phyloP scores from a whole-genome alignment of 1,140 invertebrate genomes.

The Riptortus pedestris region DNA sequence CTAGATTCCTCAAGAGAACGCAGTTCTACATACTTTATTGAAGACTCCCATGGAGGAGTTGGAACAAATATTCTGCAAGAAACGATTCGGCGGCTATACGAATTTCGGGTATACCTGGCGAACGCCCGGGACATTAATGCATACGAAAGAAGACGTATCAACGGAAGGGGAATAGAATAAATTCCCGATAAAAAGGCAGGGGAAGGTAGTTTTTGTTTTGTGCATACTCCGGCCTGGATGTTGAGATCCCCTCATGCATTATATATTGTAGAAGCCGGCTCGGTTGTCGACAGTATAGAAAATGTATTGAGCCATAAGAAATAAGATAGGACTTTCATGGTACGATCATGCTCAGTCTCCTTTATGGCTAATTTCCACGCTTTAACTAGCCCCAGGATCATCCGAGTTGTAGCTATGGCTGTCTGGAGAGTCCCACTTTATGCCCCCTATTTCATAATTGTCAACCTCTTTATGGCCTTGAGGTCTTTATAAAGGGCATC shows the following conservation, averaged over 20 bases:
- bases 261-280: not conserved
- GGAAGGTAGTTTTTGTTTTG: not conserved
- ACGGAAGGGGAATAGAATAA: not conserved
- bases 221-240: not conserved
- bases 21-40: no score
- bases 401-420: no score
- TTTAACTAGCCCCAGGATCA: not conserved
- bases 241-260: constrained; percentile 4
- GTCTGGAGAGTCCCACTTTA: no score
- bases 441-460: no score
- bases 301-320: constrained; percentile 1
- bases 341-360: not conserved
- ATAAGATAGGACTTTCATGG: not conserved
- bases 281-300: not conserved
- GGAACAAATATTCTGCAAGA: no score
- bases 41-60: no score
- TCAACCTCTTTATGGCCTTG: no score
- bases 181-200: not conserved
- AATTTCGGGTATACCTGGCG: no score
- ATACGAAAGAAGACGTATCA: constrained; percentile 13
- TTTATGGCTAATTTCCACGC: not conserved
- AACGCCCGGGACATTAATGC: constrained; percentile 12
- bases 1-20: no score
- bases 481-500: no score
- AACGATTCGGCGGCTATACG: no score